Evolutionary conservation across 2,888 invertebrate species (phyloP).

Genomic region (Aspidiotus destructor): DNA sequence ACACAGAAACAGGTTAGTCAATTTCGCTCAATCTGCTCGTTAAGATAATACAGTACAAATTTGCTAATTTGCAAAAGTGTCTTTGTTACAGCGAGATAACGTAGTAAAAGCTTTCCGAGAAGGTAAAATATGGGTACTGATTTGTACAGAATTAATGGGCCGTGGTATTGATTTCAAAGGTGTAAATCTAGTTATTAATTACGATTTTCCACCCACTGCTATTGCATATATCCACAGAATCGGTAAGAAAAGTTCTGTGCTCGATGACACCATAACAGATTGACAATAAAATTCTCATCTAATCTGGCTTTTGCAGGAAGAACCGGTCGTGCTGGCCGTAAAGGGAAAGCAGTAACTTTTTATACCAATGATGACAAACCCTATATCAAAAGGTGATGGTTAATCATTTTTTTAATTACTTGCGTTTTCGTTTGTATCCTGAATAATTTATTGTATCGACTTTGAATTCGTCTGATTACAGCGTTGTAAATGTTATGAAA

Average conservation of each 20-base stretch:
- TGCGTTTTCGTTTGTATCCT: not conserved
- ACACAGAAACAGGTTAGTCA: conserved; percentile 66
- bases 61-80: not conserved
- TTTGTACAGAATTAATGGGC: conserved; percentile 94
- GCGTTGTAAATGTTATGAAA: conserved; percentile 81
- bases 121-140: conserved; percentile 88
- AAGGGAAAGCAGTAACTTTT: conserved; percentile 83
- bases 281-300: too few species aligned
- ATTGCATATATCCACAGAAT: conserved; percentile 85
- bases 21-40: not conserved
- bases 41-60: not conserved
- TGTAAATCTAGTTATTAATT: conserved; percentile 92
- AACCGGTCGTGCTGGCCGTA: conserved; percentile 85
- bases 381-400: conserved; percentile 52
- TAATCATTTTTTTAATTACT: not conserved
- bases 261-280: not conserved
- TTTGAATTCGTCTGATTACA: conserved; percentile 41
- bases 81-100: conserved; percentile 66
- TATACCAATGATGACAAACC: conserved; percentile 83
- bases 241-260: conserved; percentile 43
- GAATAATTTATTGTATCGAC: conserved; percentile 6
- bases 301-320: conserved; percentile 49
- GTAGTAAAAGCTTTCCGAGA: conserved; percentile 81
- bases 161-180: conserved; percentile 95
- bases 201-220: conserved; percentile 86